Percentiles rank a stretch among this genome's conserved stretches.
phyloP scores from a whole-genome alignment of 2,888 invertebrate genomes.

The Noctua comes region DNA sequence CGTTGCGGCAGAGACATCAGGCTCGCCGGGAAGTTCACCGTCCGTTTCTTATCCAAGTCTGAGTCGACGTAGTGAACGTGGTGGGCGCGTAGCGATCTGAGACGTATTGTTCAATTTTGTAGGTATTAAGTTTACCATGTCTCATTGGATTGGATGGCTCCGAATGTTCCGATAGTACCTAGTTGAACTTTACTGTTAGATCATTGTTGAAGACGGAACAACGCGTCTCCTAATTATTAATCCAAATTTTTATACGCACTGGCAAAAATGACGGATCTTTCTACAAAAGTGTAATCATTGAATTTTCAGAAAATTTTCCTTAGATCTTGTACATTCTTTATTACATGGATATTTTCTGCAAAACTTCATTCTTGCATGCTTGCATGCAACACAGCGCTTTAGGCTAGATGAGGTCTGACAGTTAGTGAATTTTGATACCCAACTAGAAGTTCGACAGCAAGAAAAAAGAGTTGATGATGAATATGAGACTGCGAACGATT shows the following conservation, averaged over 20 bases:
- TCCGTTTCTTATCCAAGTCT: slow-evolving; percentile 77
- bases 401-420: neutral
- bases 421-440: neutral
- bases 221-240: neutral
- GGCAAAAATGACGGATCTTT: neutral
- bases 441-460: neutral
- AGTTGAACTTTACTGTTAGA: neutral
- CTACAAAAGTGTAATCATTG: neutral
- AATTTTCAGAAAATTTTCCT: neutral
- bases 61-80: slow-evolving; percentile 62
- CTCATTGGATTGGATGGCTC: neutral
- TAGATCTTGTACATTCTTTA: neutral
- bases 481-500: neutral
- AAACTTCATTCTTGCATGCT: neutral
- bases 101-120: neutral
- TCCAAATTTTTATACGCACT: neutral
- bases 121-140: neutral
- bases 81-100: slow-evolving; percentile 72
- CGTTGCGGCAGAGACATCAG: slow-evolving; percentile 81
- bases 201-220: neutral
- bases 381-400: neutral
- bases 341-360: neutral
- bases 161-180: neutral
- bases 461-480: neutral
- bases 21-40: slow-evolving; percentile 82